A percentile compares a stretch with the other conserved stretches of the same genome.
phyloP scores from a whole-genome alignment of 2,888 invertebrate genomes.

The Proisotoma minuta region DNA sequence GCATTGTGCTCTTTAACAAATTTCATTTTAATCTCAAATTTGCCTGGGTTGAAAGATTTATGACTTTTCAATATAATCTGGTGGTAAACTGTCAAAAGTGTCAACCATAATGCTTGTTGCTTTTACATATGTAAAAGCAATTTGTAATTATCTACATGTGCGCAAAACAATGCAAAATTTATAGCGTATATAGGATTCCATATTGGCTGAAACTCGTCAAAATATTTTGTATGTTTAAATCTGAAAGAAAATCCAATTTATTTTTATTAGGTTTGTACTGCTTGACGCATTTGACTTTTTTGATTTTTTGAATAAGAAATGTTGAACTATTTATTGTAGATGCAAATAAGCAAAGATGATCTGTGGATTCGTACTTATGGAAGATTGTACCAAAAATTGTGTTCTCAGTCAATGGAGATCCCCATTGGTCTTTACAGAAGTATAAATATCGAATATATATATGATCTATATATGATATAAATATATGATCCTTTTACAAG shows the following conservation, averaged over 20 bases:
- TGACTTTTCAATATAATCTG: too few species aligned
- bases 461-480: not conserved
- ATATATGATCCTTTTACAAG: too few species aligned
- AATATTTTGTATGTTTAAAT: not conserved
- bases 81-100: too few species aligned
- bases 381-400: conserved; percentile 92
- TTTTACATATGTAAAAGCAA: too few species aligned
- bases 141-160: not conserved
- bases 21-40: too few species aligned
- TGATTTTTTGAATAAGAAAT: too few species aligned
- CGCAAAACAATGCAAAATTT: not conserved
- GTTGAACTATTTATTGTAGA: too few species aligned
- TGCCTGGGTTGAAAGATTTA: too few species aligned
- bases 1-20: too few species aligned
- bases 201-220: not conserved
- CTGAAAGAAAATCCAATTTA: not conserved
- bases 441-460: too few species aligned
- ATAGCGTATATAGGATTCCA: not conserved
- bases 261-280: not conserved
- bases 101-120: too few species aligned
- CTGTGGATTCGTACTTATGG: conserved; percentile 99
- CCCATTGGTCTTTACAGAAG: conserved; percentile 28
- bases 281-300: conserved; percentile 45
- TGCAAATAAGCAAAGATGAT: conserved; percentile 93
- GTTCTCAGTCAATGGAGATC: conserved; percentile 88